Evolutionary conservation across 1,140 invertebrate genomes (phyloP).

Genomic region (Phymorhynchus buccinoides): DNA sequence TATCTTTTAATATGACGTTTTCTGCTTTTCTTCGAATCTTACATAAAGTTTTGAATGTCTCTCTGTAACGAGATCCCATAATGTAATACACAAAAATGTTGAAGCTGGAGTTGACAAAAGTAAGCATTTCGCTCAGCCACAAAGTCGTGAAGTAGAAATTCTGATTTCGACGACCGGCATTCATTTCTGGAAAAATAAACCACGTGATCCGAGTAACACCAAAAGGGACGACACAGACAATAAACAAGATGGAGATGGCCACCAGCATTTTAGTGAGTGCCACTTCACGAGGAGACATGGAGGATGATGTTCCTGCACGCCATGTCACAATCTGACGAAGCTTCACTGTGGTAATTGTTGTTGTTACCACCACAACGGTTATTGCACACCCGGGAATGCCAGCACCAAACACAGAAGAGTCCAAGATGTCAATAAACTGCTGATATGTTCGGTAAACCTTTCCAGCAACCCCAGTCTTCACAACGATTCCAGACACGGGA

Average conservation of each 20-base stretch:
- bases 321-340: no score
- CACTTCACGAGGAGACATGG: neutral
- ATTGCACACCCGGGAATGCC: neutral
- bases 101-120: neutral
- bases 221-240: neutral
- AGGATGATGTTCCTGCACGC: neutral
- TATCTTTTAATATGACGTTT: no score
- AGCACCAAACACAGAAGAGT: neutral
- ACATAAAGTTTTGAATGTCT: neutral
- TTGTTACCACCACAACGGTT: neutral
- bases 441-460: neutral
- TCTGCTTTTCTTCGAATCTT: neutral
- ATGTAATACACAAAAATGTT: constrained; percentile 1
- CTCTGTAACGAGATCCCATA: constrained; percentile 10
- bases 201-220: neutral
- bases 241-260: neutral
- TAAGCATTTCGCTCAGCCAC: neutral
- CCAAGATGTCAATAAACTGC: neutral
- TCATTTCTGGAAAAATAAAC: constrained; percentile 3
- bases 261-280: constrained; percentile 21
- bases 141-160: neutral
- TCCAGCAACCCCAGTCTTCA: neutral
- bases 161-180: neutral
- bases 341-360: neutral
- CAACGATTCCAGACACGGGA: no score